Percentiles rank a stretch among this genome's conserved stretches.
Evolutionary conservation across 2,888 invertebrate species (phyloP).

Genomic region (Heteromurus nitidus): DNA sequence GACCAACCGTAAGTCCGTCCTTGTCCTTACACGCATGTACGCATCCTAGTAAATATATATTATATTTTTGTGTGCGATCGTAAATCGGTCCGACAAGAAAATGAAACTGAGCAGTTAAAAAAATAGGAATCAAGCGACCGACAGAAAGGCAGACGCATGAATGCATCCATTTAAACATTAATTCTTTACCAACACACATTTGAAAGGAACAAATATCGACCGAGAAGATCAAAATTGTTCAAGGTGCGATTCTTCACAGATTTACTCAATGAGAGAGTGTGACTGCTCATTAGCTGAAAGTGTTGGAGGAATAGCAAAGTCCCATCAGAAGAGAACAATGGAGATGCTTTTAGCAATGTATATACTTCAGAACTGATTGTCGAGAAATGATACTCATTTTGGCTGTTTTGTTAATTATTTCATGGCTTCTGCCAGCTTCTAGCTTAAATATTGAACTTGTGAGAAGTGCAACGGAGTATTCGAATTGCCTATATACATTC

Average conservation of each 20-base stretch:
- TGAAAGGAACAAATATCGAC: background rate
- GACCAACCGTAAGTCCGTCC: conserved; percentile 54
- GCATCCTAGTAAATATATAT: too few species aligned
- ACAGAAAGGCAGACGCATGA: too few species aligned
- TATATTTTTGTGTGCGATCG: background rate
- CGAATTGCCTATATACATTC: too few species aligned
- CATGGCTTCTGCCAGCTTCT: too few species aligned
- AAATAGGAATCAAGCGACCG: background rate
- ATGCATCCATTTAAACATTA: too few species aligned
- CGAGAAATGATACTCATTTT: conserved; percentile 25
- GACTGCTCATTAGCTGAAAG: conserved; percentile 32
- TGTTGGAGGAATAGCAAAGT: conserved; percentile 34
- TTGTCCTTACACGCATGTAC: too few species aligned
- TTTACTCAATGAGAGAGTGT: conserved; percentile 26
- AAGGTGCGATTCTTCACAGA: conserved; percentile 34
- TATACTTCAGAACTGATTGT: conserved; percentile 47
- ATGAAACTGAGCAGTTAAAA: conserved; percentile 2
- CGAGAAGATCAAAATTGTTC: conserved; percentile 40
- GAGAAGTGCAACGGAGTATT: too few species aligned
- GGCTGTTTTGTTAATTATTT: conserved; percentile 6
- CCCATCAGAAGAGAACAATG: conserved; percentile 57
- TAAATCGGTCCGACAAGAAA: conserved; percentile 10
- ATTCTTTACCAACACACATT: too few species aligned
- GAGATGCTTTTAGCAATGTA: conserved; percentile 55
- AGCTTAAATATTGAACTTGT: too few species aligned